Conservation (phyloP, 2,888 invertebrate species). For the Sesamia inferens region DNA sequence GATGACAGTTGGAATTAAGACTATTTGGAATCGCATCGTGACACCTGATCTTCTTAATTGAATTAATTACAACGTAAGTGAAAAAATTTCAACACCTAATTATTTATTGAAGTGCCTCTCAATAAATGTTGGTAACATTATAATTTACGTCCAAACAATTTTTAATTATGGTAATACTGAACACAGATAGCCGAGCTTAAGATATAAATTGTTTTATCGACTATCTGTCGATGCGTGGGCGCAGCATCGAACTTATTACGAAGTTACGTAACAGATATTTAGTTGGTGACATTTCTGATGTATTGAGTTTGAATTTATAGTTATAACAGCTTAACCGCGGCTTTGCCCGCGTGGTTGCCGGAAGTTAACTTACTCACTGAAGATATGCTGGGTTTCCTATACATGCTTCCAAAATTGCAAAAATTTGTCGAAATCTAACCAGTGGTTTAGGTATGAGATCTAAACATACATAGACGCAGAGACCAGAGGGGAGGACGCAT, state of each 20-base stretch:
- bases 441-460: no score
- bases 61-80: constrained; percentile 42
- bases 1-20: neutral
- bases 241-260: constrained; percentile 46
- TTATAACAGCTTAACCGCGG: neutral
- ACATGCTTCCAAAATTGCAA: no score
- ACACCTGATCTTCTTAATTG: neutral
- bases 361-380: no score
- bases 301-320: constrained; percentile 40
- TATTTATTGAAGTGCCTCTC: constrained; percentile 54
- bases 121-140: constrained; percentile 62
- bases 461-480: no score
- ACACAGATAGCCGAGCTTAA: constrained; percentile 53
- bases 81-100: constrained; percentile 55
- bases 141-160: constrained; percentile 62
- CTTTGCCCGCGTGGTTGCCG: no score
- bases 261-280: constrained; percentile 61
- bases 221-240: constrained; percentile 62
- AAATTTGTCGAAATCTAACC: no score
- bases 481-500: no score
- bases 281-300: constrained; percentile 58
- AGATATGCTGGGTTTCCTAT: no score
- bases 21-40: neutral
- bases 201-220: constrained; percentile 72
- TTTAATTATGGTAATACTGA: constrained; percentile 66